Evolutionary conservation across 92 coral and sea anemone species (phyloP).

Genomic region (Parazoanthus atlanticus): DNA sequence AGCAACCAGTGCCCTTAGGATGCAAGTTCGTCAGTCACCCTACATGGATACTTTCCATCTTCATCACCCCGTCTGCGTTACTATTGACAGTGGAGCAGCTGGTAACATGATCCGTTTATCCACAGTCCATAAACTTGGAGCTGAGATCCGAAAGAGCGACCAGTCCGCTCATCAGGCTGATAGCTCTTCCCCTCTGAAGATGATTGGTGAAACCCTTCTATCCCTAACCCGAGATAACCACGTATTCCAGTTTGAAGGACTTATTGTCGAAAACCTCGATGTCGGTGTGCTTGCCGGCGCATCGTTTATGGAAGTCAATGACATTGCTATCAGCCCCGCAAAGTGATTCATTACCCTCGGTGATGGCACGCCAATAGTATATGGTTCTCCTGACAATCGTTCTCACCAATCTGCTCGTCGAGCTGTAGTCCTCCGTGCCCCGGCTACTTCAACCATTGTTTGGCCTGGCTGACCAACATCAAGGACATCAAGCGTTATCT

Average conservation of each 20-base stretch:
- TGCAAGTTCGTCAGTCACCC: conserved; percentile 42
- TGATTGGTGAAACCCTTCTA: conserved; percentile 36
- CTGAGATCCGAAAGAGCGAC: background rate
- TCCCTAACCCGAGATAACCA: conserved; percentile 21
- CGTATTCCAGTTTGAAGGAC: conserved; percentile 42
- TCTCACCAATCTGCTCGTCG: conserved; percentile 5
- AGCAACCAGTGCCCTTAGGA: background rate
- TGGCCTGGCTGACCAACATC: background rate
- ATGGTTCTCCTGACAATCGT: no score
- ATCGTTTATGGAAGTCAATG: conserved; percentile 53
- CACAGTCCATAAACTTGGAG: conserved; percentile 31
- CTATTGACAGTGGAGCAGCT: conserved; percentile 36
- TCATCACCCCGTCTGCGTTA: conserved; percentile 36
- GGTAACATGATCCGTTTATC: conserved; percentile 57
- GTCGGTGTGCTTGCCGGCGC: conserved; percentile 58
- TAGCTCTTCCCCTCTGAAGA: conserved; percentile 48
- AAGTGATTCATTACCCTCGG: conserved; percentile 45
- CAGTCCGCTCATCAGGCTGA: conserved; percentile 56
- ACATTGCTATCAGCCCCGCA: conserved; percentile 47
- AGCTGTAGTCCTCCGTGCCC: conserved; percentile 26
- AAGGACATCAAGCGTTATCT: no score
- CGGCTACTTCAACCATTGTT: background rate
- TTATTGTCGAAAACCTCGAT: conserved; percentile 61
- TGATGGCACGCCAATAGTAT: background rate
- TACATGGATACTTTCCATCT: conserved; percentile 37